These are phyloP conservation scores for Apomyelois bistriatella DNA, from an alignment of 2,888 invertebrate species.

Conservation along the genomic window DNA sequence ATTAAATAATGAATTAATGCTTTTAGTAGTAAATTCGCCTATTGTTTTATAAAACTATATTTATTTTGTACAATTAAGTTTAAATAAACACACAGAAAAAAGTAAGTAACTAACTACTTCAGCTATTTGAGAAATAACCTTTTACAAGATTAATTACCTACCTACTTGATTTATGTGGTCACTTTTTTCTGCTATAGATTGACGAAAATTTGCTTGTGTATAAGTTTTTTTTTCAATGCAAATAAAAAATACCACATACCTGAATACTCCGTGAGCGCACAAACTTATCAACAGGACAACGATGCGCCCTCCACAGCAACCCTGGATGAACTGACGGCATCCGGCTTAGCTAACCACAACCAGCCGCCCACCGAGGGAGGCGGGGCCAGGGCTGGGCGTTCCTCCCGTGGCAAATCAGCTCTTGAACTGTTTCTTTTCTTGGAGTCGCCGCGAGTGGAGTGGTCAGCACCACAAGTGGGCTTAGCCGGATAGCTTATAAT, in stretches of 20 bases:
- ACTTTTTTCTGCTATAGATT: too few relatives aligned
- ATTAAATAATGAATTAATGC: too few relatives aligned
- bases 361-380: constrained; percentile 59
- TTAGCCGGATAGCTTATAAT: constrained; percentile 14
- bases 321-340: constrained; percentile 40
- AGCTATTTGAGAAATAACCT: too few relatives aligned
- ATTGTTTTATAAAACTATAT: too few relatives aligned
- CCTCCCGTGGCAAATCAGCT: constrained; percentile 67
- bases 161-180: too few relatives aligned
- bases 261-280: not conserved
- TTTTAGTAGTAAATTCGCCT: too few relatives aligned
- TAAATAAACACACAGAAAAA: too few relatives aligned
- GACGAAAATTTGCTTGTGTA: too few relatives aligned
- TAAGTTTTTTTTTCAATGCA: too few relatives aligned
- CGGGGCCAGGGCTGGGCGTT: constrained; percentile 65
- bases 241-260: not conserved
- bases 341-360: constrained; percentile 22
- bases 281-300: constrained; percentile 2
- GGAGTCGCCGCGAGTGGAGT: constrained; percentile 49
- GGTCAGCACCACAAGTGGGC: constrained; percentile 45
- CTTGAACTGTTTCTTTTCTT: constrained; percentile 58
- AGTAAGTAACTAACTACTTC: too few relatives aligned
- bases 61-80: too few relatives aligned
- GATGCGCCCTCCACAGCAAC: constrained; percentile 31
- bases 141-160: too few relatives aligned